Conservation (phyloP, 2,113 vertebrate genomes). For the Montifringilla adamsi region DNA sequence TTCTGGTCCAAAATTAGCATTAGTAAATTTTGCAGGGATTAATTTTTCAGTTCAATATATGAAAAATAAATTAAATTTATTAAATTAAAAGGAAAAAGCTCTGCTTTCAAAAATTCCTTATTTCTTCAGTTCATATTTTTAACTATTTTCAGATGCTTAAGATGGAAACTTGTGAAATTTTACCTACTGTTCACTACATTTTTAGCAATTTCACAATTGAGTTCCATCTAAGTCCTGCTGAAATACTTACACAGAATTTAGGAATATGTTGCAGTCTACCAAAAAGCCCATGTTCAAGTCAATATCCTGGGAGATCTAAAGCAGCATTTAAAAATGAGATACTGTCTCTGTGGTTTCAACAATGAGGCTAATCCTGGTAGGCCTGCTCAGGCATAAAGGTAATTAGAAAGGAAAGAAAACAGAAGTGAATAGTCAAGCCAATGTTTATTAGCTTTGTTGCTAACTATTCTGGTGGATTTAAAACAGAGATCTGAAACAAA, state of each 20-base stretch:
- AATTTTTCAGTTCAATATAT: not conserved
- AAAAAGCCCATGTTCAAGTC: not conserved
- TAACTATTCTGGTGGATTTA: not conserved
- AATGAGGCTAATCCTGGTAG: not conserved
- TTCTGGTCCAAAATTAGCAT: not conserved
- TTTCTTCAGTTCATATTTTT: not conserved
- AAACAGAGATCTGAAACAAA: not conserved
- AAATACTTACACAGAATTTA: not conserved
- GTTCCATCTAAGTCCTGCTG: not conserved
- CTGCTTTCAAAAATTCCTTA: not conserved
- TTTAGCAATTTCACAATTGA: not conserved
- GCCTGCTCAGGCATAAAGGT: not conserved
- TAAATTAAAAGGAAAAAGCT: not conserved
- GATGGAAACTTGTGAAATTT: not conserved
- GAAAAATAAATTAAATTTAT: not conserved
- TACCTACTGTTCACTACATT: not conserved
- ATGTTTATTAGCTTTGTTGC: not conserved
- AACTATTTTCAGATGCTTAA: not conserved
- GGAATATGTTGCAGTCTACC: not conserved
- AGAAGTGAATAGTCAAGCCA: not conserved
- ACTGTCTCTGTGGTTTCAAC: not conserved
- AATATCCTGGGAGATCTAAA: not conserved
- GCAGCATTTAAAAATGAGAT: not conserved
- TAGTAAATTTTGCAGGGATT: not conserved
- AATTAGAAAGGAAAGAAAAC: not conserved